phyloP scores from a whole-genome alignment of 2,888 invertebrate species.

The Spialia ferax region DNA sequence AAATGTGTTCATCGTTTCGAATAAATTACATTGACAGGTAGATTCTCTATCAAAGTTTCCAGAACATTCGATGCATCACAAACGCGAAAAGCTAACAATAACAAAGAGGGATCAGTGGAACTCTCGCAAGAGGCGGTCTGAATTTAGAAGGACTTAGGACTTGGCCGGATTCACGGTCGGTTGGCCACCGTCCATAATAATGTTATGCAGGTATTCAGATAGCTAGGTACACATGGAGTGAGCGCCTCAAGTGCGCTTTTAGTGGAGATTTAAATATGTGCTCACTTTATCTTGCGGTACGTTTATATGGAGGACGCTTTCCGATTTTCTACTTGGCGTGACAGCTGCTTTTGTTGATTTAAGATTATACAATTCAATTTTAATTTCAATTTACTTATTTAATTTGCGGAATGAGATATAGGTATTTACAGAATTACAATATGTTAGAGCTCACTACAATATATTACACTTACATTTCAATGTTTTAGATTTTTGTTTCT shows the following conservation, averaged over 20 bases:
- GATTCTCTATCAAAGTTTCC: not conserved
- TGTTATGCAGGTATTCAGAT: conserved; percentile 38
- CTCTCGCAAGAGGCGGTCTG: conserved; percentile 30
- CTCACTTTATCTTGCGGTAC: conserved; percentile 20
- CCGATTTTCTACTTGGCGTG: not conserved
- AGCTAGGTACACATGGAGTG: conserved; percentile 23
- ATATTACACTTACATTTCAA: no score
- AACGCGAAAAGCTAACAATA: conserved; percentile 28
- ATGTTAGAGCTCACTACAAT: no score
- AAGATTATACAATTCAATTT: no score
- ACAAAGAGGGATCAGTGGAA: conserved; percentile 23
- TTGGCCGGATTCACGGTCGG: conserved; percentile 26
- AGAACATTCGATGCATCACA: conserved; percentile 8
- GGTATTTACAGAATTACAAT: no score
- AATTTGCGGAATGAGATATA: no score
- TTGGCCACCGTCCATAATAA: conserved; percentile 32
- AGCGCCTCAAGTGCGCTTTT: conserved; percentile 30
- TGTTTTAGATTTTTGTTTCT: no score
- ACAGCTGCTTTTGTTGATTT: not conserved
- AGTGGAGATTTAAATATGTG: conserved; percentile 38
- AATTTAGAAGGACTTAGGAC: conserved; percentile 34
- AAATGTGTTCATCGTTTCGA: no score
- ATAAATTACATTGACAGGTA: not conserved
- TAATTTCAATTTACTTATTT: no score
- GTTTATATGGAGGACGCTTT: conserved; percentile 1